Base-by-base conservation (phyloP, 2,113 vertebrate genomes). In the Zosterops borbonicus region DNA sequence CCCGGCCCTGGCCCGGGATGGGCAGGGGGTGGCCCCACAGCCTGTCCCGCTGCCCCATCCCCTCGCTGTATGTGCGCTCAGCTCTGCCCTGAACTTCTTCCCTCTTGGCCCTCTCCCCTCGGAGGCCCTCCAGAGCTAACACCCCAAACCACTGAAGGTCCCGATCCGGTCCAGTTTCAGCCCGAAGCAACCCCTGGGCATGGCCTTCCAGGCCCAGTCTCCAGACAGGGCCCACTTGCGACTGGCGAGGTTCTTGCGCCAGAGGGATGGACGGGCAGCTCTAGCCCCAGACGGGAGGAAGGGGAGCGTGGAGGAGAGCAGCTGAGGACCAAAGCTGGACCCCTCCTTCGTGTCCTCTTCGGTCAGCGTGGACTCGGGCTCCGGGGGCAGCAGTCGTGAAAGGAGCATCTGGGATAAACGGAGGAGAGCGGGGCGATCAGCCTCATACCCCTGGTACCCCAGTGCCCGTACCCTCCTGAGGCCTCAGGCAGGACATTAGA, bases 101-200 rank as follows among this genome's bases (percentile, higher is more conserved):
- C 71, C 71, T 47, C 49, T 63, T 28, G 52, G 25, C 56, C 20
- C 22, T 46, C 55, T 83, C 92, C 41, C 85, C 68, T 79, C 4
- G 5, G 27, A 25, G 20, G 11, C 46, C 35, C 42, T 68, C 39
- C 76, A 35, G 74, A 69, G 31, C 97, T 98, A 99, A 96, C 98
- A 99, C 42, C 98, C 98, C 92, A 99, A 97, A 83, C 98, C 98
- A 12, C 98, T 99, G 98, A 99, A 98, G 62, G 98, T 98, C 47
- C 98, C 98, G 9, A 99, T 99, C 63, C 98, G 97, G 88, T 99
- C 98, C 96, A 99, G 95, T 96, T 99, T 99, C 77, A 99, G 96
- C 53, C 98, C 98, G 83, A 99, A 99, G 96, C 98, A 99, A 28
- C 98, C 98, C 28, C 98, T 94, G 89, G 98, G 97, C 98, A 98